Conservation (phyloP, 2,113 vertebrate genomes). For the Caretta caretta region DNA sequence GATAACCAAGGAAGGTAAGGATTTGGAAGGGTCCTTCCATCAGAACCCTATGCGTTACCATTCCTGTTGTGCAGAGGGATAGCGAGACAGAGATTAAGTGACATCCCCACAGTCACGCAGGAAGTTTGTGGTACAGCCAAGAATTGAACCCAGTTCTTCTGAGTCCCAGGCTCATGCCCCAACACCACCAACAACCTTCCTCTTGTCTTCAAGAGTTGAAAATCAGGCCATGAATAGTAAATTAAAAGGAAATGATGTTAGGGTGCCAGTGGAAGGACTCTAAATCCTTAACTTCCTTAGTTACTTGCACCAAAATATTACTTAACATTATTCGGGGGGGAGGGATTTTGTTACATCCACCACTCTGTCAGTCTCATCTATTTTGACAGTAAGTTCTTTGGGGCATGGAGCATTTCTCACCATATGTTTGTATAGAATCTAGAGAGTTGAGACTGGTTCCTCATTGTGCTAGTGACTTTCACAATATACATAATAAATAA, state of each 20-base stretch:
- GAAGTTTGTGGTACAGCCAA: background rate
- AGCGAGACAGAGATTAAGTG: background rate
- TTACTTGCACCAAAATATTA: background rate
- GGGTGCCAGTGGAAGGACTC: background rate
- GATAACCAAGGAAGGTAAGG: background rate
- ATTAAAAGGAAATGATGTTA: background rate
- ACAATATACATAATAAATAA: background rate
- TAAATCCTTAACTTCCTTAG: background rate
- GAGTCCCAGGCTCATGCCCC: background rate
- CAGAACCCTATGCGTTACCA: background rate
- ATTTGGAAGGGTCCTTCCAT: background rate
- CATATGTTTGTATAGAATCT: accelerated
- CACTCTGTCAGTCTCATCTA: background rate
- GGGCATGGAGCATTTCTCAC: background rate
- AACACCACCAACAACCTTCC: background rate
- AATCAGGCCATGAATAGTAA: background rate
- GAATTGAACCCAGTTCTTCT: background rate
- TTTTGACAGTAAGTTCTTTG: background rate
- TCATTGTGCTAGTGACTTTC: background rate
- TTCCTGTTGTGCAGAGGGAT: background rate
- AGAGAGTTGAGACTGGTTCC: too few species aligned
- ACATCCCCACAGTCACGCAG: background rate
- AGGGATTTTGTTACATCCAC: background rate
- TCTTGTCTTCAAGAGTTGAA: background rate
- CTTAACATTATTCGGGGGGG: background rate